A percentile compares a stretch with the other conserved stretches of the same genome.
Evolutionary conservation across 2,113 vertebrate species (phyloP).

Genomic region (Muntiacus muntjak): DNA sequence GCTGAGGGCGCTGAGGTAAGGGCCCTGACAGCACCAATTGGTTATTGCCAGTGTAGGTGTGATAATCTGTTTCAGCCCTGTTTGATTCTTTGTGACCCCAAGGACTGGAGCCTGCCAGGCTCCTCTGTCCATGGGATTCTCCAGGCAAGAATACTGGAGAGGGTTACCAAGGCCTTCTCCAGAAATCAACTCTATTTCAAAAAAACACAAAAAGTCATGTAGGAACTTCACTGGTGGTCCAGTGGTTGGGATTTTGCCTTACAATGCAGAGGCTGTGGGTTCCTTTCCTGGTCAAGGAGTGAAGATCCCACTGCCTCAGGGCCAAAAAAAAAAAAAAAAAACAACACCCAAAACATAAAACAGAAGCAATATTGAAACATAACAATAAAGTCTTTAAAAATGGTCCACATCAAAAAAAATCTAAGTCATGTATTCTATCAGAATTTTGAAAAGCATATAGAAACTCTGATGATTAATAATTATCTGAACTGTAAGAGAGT

Average conservation of each 20-base stretch:
- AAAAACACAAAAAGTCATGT: neutral
- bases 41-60: neutral
- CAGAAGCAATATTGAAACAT: neutral
- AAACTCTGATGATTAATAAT: neutral
- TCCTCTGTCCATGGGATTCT: neutral
- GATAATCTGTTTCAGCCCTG: neutral
- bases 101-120: neutral
- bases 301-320: neutral
- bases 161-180: neutral
- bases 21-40: accelerated
- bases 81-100: neutral
- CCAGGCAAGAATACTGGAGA: neutral
- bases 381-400: neutral
- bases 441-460: neutral
- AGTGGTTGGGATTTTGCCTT: neutral
- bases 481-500: neutral
- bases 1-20: slow-evolving; percentile 90
- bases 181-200: neutral
- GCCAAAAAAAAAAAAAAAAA: neutral
- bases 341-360: neutral
- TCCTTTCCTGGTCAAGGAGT: neutral
- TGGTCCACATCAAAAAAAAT: neutral
- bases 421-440: neutral
- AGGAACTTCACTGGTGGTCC: neutral
- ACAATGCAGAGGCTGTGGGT: neutral